Evolutionary conservation across 2,888 invertebrate species (phyloP).

Genomic region (Lacanobia oleracea): DNA sequence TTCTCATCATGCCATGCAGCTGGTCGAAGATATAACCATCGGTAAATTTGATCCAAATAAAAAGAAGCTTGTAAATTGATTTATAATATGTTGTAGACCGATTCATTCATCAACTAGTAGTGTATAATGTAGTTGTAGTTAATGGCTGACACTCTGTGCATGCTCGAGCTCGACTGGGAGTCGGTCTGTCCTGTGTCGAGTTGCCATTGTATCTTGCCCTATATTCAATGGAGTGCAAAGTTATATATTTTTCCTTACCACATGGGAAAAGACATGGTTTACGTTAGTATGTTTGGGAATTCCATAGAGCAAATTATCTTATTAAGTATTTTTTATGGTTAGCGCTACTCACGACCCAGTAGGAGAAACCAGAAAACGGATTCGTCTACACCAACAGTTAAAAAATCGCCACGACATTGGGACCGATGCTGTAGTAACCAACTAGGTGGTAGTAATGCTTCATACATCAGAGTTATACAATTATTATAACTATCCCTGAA

Average conservation of each 20-base stretch:
- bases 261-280: neutral
- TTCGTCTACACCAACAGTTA: neutral
- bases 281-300: neutral
- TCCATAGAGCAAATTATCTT: neutral
- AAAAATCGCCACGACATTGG: neutral
- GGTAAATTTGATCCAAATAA: conserved; percentile 2
- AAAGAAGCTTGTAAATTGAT: neutral
- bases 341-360: neutral
- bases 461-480: too few relatives aligned
- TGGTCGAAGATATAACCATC: neutral
- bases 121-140: neutral
- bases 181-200: neutral
- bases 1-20: neutral
- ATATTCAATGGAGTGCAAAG: neutral
- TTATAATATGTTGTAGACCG: neutral
- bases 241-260: neutral
- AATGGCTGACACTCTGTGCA: neutral
- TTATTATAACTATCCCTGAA: neutral
- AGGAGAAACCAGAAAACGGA: neutral
- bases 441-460: neutral
- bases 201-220: neutral
- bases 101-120: neutral
- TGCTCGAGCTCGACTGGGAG: neutral
- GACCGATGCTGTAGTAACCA: too few relatives aligned
- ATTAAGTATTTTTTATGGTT: neutral